phyloP scores from a whole-genome alignment of 2,797 vertebrate species.

The Sebastolobus altivelis region DNA sequence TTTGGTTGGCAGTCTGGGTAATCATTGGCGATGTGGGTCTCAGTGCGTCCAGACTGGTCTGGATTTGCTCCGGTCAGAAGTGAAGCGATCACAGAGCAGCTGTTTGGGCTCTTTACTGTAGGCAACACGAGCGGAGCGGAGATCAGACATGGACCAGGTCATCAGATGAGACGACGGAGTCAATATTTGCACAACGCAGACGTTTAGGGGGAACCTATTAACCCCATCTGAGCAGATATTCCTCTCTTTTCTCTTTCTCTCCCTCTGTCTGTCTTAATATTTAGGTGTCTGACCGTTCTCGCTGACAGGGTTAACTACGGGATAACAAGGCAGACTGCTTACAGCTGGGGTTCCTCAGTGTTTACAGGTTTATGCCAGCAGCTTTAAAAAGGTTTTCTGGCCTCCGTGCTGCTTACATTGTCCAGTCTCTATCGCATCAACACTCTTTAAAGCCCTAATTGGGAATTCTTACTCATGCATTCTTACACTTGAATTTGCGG shows the following conservation, averaged over 20 bases:
- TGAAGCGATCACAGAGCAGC: slow-evolving; percentile 45
- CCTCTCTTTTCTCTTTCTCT: slow-evolving; percentile 1
- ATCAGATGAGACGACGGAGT: slow-evolving; percentile 61
- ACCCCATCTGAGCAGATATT: slow-evolving; percentile 41
- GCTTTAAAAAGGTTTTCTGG: slow-evolving; percentile 58
- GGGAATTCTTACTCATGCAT: slow-evolving; percentile 21
- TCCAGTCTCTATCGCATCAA: slow-evolving; percentile 48
- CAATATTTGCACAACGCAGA: slow-evolving; percentile 77
- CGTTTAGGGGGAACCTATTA: slow-evolving; percentile 64
- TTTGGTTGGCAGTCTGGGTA: neutral
- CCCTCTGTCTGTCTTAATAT: slow-evolving; percentile 37
- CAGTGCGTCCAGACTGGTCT: slow-evolving; percentile 17
- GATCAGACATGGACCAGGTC: slow-evolving; percentile 45
- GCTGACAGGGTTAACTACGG: slow-evolving; percentile 55
- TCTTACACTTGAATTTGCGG: slow-evolving; percentile 8
- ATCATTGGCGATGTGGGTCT: slow-evolving; percentile 30
- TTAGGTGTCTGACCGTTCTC: slow-evolving; percentile 52
- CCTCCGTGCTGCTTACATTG: slow-evolving; percentile 54
- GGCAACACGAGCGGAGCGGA: slow-evolving; percentile 37
- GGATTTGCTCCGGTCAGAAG: slow-evolving; percentile 46
- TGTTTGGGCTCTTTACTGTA: slow-evolving; percentile 41
- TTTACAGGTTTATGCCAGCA: slow-evolving; percentile 58
- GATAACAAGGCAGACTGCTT: slow-evolving; percentile 59
- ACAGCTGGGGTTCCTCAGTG: slow-evolving; percentile 35
- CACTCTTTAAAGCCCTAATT: slow-evolving; percentile 37